phyloP scores from a whole-genome alignment of 2,113 vertebrate genomes.

The Pristiophorus japonicus region DNA sequence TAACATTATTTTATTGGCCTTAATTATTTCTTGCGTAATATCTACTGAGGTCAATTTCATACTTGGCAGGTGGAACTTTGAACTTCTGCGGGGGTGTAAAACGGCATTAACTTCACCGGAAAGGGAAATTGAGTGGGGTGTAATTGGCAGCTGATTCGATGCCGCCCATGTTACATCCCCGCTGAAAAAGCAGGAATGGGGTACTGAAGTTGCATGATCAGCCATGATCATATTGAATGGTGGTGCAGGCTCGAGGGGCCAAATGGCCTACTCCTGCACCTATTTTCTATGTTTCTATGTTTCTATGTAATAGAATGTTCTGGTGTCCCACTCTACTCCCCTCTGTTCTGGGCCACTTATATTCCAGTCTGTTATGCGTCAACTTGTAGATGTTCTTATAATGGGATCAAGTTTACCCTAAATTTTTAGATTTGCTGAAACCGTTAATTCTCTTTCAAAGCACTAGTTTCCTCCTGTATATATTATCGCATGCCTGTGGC shows the following conservation, averaged over 20 bases:
- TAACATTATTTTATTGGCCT: not conserved
- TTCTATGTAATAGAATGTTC: not conserved
- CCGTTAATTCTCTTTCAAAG: slow-evolving; percentile 11
- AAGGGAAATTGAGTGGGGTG: not conserved
- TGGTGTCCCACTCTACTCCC: not conserved
- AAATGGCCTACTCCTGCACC: too few species aligned
- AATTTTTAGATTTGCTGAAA: not conserved
- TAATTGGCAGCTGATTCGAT: not conserved
- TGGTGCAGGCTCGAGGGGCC: too few species aligned
- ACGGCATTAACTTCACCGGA: not conserved
- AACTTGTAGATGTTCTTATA: not conserved
- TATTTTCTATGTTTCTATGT: too few species aligned
- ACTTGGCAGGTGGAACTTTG: not conserved
- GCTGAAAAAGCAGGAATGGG: too few species aligned
- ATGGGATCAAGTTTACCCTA: not conserved
- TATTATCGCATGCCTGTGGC: not conserved
- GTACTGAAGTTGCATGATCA: too few species aligned
- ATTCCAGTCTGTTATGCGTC: not conserved
- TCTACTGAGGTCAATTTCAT: not conserved
- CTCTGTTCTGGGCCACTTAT: not conserved
- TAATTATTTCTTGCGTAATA: not conserved
- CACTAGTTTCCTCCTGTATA: not conserved
- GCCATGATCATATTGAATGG: too few species aligned
- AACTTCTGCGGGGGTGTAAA: not conserved
- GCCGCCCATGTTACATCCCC: not conserved